Evolutionary conservation across 2,797 vertebrate genomes (phyloP).

Genomic region (Cryptoprocta ferox): DNA sequence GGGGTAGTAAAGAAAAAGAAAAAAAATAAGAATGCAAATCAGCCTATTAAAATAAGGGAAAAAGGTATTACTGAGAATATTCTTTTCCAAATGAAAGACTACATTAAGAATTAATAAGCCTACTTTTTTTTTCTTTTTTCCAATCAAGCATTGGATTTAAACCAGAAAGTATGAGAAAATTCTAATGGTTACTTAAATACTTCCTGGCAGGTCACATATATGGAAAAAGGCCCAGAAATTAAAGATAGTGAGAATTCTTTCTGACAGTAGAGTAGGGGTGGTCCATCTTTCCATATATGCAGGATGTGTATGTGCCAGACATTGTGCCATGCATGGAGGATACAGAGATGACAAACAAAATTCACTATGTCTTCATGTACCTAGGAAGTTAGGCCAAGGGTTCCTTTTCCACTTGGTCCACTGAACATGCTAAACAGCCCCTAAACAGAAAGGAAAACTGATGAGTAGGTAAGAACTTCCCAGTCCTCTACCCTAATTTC

Average conservation of each 20-base stretch:
- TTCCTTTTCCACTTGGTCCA: background rate
- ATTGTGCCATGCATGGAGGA: background rate
- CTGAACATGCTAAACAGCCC: background rate
- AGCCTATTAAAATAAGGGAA: background rate
- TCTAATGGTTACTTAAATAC: background rate
- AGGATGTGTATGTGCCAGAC: background rate
- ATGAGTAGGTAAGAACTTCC: background rate
- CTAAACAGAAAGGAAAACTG: background rate
- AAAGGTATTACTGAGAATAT: background rate
- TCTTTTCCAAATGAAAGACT: background rate
- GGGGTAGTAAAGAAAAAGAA: background rate
- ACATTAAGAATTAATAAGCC: background rate
- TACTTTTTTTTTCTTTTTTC: background rate
- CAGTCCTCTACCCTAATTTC: background rate
- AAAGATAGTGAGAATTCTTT: background rate
- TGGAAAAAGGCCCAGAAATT: background rate
- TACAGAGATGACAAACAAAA: background rate
- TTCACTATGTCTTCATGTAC: background rate
- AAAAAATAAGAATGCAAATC: background rate
- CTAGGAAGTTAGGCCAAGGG: background rate
- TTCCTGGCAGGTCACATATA: background rate
- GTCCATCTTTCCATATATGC: background rate
- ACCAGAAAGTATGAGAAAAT: background rate
- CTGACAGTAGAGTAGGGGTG: background rate
- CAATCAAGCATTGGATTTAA: background rate